phyloP scores from a whole-genome alignment of 30 jellyfish, hydroid and myxozoan genomes.

The Nemopilema nomurai region DNA sequence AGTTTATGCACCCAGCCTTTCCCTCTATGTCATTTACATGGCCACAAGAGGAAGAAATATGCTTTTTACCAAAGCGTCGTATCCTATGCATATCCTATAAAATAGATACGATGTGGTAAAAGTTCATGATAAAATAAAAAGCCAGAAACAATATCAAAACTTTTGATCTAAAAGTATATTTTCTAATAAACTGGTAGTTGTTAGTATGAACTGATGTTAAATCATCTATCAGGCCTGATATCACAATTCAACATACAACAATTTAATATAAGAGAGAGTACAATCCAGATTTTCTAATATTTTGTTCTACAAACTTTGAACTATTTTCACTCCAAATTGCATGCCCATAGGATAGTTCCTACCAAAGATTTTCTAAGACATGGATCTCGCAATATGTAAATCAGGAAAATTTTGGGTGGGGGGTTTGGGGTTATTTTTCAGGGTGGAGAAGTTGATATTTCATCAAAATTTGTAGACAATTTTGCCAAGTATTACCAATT shows the following conservation, averaged over 20 bases:
- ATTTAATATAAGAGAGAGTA: not conserved
- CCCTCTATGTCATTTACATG: slow-evolving; percentile 32
- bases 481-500: not conserved
- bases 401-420: not conserved
- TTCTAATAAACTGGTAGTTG: not conserved
- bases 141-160: not conserved
- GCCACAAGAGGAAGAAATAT: slow-evolving; percentile 48
- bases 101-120: not conserved
- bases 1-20: slow-evolving; percentile 58
- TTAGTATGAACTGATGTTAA: not conserved
- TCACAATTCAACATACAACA: not conserved
- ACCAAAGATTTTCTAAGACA: not conserved
- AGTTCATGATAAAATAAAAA: not conserved
- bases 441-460: not conserved
- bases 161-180: not conserved
- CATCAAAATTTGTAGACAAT: not conserved
- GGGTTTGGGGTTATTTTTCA: not conserved
- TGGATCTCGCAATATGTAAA: not conserved
- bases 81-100: not conserved
- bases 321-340: not conserved
- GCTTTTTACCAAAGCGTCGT: slow-evolving; percentile 41
- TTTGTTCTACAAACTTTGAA: not conserved
- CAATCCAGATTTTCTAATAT: not conserved
- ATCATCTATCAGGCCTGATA: not conserved
- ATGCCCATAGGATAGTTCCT: not conserved